Conservation (phyloP, 2,797 vertebrate species). For the Falco biarmicus region DNA sequence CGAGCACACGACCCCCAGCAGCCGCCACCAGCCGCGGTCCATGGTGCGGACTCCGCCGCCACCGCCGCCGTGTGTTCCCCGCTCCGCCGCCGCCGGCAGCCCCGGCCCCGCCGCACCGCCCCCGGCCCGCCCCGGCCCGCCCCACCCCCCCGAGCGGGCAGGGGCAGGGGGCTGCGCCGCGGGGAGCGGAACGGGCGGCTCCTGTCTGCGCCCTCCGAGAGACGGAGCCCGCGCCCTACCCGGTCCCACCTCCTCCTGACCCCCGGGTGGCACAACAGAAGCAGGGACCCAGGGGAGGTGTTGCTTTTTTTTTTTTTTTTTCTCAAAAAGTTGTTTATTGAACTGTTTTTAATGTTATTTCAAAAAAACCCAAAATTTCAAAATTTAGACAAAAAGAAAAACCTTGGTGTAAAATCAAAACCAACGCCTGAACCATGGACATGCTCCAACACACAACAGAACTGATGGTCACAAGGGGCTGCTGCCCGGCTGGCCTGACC, state of each 20-base stretch:
- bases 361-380: slow-evolving; percentile 62
- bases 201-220: too few relatives aligned
- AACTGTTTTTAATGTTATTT: slow-evolving; percentile 75
- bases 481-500: not conserved
- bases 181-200: too few relatives aligned
- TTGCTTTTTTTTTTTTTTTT: not conserved
- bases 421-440: slow-evolving; percentile 40
- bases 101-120: not conserved
- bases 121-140: too few relatives aligned
- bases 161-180: too few relatives aligned
- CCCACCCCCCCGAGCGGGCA: too few relatives aligned
- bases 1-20: slow-evolving; percentile 1
- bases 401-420: slow-evolving; percentile 62
- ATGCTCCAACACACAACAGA: slow-evolving; percentile 59
- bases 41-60: not conserved
- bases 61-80: not conserved
- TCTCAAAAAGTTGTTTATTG: slow-evolving; percentile 81
- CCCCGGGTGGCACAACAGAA: not conserved
- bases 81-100: not conserved
- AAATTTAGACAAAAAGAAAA: slow-evolving; percentile 79
- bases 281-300: not conserved
- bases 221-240: too few relatives aligned
- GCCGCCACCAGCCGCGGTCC: slow-evolving; percentile 38
- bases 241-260: too few relatives aligned
- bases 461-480: not conserved